These are phyloP conservation scores for Clarias magur DNA, from an alignment of 2,113 vertebrate genomes.

Conservation along the genomic window DNA sequence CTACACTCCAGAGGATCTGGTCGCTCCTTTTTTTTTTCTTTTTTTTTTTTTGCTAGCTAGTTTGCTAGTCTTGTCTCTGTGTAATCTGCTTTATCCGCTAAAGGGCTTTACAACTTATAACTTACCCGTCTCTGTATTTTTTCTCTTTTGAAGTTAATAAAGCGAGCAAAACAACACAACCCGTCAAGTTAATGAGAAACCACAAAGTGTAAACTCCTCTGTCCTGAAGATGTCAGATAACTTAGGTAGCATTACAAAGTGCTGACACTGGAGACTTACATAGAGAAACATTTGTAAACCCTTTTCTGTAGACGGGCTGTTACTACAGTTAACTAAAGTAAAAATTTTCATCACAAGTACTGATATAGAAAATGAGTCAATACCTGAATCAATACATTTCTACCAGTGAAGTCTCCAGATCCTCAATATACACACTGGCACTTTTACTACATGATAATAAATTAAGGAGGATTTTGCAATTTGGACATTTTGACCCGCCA, in stretches of 20 bases:
- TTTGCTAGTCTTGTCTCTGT: neutral
- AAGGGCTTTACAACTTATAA: neutral
- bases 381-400: neutral
- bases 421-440: neutral
- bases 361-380: neutral
- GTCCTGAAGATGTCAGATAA: neutral
- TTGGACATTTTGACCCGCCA: constrained; percentile 73
- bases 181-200: neutral
- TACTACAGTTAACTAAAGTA: neutral
- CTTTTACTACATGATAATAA: constrained; percentile 53
- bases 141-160: neutral
- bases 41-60: neutral
- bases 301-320: neutral
- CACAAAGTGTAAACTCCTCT: neutral
- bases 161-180: neutral
- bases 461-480: constrained; percentile 76
- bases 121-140: neutral
- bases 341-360: neutral
- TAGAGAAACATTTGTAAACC: neutral
- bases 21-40: neutral
- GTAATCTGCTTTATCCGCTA: neutral
- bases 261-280: neutral
- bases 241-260: neutral
- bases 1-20: neutral
- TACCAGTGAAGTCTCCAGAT: neutral